Evolutionary conservation across 2,888 invertebrate genomes (phyloP).

Genomic region (Phania funesta): DNA sequence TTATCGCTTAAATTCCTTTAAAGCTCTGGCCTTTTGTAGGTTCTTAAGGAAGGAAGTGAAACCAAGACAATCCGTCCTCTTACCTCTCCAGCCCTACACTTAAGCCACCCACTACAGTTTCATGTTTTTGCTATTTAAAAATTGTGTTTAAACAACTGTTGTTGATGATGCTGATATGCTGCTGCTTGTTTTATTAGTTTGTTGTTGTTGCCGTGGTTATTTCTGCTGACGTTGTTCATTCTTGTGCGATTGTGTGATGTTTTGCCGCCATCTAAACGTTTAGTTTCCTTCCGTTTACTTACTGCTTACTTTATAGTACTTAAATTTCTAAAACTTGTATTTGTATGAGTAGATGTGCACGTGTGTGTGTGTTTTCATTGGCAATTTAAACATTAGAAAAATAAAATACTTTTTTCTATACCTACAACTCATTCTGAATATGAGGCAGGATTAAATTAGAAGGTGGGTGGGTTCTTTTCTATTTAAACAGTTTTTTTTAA

Average conservation of each 20-base stretch:
- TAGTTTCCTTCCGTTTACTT: slow-evolving; percentile 53
- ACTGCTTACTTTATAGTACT: background rate
- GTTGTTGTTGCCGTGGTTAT: slow-evolving; percentile 12
- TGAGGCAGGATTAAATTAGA: slow-evolving; percentile 29
- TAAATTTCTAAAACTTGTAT: background rate
- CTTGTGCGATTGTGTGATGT: slow-evolving; percentile 26
- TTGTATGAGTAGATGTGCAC: background rate
- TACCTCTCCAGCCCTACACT: background rate
- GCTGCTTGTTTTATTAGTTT: slow-evolving; percentile 11
- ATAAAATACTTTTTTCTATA: slow-evolving; percentile 24
- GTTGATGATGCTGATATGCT: slow-evolving; percentile 55
- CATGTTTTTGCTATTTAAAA: slow-evolving; percentile 24
- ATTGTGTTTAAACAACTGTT: slow-evolving; percentile 62
- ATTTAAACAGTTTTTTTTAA: slow-evolving; percentile 1
- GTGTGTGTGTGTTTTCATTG: slow-evolving; percentile 35
- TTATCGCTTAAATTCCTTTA: background rate
- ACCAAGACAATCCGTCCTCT: background rate
- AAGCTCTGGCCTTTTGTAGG: slow-evolving; percentile 1
- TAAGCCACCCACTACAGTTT: background rate
- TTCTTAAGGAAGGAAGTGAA: slow-evolving; percentile 26
- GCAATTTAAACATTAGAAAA: slow-evolving; percentile 40
- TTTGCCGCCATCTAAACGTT: slow-evolving; percentile 64
- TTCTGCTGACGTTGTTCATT: slow-evolving; percentile 27
- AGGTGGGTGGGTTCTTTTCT: slow-evolving; percentile 25
- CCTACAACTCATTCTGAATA: slow-evolving; percentile 15